Conservation (phyloP, 2,797 vertebrate genomes). For the Pipistrellus pygmaeus region DNA sequence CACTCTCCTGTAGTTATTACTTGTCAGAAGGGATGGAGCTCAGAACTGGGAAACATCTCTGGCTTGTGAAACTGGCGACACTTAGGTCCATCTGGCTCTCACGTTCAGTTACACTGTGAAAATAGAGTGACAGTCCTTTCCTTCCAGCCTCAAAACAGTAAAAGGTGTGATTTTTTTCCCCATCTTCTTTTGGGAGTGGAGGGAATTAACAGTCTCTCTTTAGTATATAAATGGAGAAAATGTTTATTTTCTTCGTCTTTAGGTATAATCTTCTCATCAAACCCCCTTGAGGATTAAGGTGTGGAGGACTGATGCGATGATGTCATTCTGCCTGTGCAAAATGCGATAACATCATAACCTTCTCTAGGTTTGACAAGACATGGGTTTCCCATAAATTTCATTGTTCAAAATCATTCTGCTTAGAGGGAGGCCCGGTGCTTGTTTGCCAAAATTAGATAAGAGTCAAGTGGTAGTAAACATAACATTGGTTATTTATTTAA, state of each 20-base stretch:
- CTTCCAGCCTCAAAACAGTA: not conserved
- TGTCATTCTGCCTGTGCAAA: not conserved
- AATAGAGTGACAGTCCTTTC: not conserved
- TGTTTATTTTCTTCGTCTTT: not conserved
- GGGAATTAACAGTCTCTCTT: rapidly evolving
- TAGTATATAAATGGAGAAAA: not conserved
- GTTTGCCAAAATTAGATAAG: not conserved
- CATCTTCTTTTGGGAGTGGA: not conserved
- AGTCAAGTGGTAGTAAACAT: not conserved
- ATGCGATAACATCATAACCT: not conserved
- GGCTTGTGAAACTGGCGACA: not conserved
- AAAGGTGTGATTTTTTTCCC: not conserved
- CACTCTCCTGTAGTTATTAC: no score
- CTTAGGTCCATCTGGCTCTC: no score
- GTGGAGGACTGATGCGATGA: not conserved
- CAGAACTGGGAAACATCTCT: not conserved
- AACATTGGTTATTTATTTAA: not conserved
- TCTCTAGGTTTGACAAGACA: not conserved
- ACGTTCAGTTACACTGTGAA: not conserved
- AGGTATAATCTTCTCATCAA: not conserved
- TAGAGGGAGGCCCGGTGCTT: not conserved
- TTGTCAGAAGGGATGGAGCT: not conserved
- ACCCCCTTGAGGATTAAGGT: not conserved
- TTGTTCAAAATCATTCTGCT: not conserved
- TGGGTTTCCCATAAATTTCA: not conserved